A percentile compares a stretch with the other conserved stretches of the same genome.
These are phyloP conservation scores for Neogale vison DNA, from an alignment of 2,113 vertebrate genomes.

Conservation along the genomic window DNA sequence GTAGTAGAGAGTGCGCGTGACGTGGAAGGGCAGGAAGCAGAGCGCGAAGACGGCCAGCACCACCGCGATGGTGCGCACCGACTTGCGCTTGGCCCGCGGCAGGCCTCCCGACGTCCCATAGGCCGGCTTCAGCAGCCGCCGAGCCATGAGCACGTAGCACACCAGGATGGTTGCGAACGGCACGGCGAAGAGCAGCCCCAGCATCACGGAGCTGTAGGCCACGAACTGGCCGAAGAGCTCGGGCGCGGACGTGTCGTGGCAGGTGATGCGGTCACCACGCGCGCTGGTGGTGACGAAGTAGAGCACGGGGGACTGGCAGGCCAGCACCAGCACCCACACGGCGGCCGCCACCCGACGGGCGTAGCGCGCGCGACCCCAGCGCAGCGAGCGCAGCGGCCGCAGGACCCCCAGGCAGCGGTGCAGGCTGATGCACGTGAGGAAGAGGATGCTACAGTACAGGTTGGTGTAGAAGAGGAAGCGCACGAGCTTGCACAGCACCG, in stretches of 20 bases:
- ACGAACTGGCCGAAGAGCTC: constrained; percentile 92
- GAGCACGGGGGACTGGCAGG: constrained; percentile 92
- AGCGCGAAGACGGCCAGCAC: constrained; percentile 92
- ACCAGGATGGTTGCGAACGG: constrained; percentile 93
- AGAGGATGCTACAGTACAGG: constrained; percentile 96
- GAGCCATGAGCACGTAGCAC: constrained; percentile 93
- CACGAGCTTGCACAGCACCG: constrained; percentile 92
- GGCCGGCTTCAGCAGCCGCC: constrained; percentile 87
- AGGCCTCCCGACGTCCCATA: constrained; percentile 80
- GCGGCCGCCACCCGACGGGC: constrained; percentile 86
- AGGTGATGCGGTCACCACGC: constrained; percentile 82
- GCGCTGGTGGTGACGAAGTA: constrained; percentile 91
- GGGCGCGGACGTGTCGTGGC: constrained; percentile 94
- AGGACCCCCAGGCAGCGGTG: constrained; percentile 95
- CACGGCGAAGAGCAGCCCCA: constrained; percentile 91
- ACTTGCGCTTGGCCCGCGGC: constrained; percentile 91
- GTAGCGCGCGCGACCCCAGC: constrained; percentile 89
- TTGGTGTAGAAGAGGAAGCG: constrained; percentile 98
- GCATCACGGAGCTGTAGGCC: constrained; percentile 91
- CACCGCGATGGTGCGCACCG: constrained; percentile 95
- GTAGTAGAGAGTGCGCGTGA: constrained; percentile 96
- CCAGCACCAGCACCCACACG: constrained; percentile 89
- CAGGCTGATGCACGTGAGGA: constrained; percentile 96
- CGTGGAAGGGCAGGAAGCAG: constrained; percentile 96
- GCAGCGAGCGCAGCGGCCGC: constrained; percentile 90